phyloP scores from a whole-genome alignment of 2,113 vertebrate genomes.

The human region DNA sequence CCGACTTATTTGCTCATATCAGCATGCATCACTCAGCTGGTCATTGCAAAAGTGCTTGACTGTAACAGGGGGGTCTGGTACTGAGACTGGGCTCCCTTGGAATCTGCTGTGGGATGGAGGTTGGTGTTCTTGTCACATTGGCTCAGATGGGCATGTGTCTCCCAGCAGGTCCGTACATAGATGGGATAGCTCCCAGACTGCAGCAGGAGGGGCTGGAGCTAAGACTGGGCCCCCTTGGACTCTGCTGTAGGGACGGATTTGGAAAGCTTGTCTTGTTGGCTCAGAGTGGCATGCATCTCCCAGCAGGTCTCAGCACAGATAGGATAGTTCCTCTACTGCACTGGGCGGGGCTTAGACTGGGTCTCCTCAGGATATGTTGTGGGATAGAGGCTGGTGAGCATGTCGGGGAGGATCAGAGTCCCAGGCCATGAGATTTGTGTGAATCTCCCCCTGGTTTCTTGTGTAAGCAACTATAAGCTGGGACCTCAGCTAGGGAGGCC shows the following conservation, averaged over 20 bases:
- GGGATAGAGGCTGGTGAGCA: not conserved
- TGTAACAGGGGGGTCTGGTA: not conserved
- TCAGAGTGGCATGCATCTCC: not conserved
- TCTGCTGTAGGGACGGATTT: not conserved
- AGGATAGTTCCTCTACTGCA: not conserved
- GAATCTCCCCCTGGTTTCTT: not conserved
- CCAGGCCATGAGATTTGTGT: not conserved
- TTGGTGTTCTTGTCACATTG: not conserved
- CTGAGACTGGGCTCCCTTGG: not conserved
- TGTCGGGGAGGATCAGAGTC: not conserved
- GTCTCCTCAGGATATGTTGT: not conserved
- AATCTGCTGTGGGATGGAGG: not conserved
- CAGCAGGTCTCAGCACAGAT: not conserved
- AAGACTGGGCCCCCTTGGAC: not conserved
- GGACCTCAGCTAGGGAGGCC: not conserved
- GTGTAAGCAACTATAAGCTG: not conserved
- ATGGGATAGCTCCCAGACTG: not conserved
- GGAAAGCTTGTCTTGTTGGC: not conserved
- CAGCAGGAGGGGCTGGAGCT: not conserved
- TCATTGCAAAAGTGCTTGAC: not conserved
- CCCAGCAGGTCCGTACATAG: not conserved
- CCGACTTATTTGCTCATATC: not conserved
- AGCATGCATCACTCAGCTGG: not conserved
- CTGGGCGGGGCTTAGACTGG: not conserved
- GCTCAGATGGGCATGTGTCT: not conserved